These are phyloP conservation scores for Zaprionus bogoriensis DNA, from an alignment of 2,888 invertebrate species.

Conservation along the genomic window DNA sequence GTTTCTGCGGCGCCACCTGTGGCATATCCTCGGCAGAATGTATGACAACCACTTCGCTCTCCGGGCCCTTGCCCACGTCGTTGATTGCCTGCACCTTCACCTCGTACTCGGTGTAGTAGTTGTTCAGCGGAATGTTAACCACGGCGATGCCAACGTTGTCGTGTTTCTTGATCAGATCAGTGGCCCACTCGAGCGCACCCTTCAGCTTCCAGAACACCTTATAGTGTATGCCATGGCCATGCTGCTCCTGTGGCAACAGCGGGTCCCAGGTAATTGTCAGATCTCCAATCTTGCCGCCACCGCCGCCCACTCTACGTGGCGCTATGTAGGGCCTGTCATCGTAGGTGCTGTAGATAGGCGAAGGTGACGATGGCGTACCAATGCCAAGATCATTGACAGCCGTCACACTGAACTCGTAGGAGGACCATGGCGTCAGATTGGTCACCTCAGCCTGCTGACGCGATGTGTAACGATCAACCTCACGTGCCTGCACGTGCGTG, in stretches of 20 bases:
- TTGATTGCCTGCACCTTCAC: conserved; percentile 94
- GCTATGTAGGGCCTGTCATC: conserved; percentile 90
- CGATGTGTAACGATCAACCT: conserved; percentile 90
- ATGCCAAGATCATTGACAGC: conserved; percentile 94
- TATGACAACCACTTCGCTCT: conserved; percentile 89
- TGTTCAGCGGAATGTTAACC: conserved; percentile 88
- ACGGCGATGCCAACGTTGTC: conserved; percentile 92
- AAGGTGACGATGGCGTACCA: conserved; percentile 91
- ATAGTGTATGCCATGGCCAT: conserved; percentile 94
- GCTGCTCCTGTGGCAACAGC: conserved; percentile 90
- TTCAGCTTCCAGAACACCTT: conserved; percentile 93
- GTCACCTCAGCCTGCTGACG: conserved; percentile 89
- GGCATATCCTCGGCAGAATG: conserved; percentile 97
- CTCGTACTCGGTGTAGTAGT: conserved; percentile 92
- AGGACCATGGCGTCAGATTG: conserved; percentile 93
- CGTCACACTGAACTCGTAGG: conserved; percentile 94
- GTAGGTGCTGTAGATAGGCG: conserved; percentile 92
- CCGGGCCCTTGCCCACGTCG: conserved; percentile 91
- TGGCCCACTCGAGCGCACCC: conserved; percentile 90
- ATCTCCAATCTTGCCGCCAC: conserved; percentile 97
- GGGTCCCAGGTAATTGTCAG: conserved; percentile 95
- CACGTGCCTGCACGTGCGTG: conserved; percentile 86
- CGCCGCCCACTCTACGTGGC: conserved; percentile 93
- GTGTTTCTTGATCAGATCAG: conserved; percentile 85
- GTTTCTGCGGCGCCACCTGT: conserved; percentile 92